Conservation (phyloP, 2,888 invertebrate genomes). For the Acleris cristana region DNA sequence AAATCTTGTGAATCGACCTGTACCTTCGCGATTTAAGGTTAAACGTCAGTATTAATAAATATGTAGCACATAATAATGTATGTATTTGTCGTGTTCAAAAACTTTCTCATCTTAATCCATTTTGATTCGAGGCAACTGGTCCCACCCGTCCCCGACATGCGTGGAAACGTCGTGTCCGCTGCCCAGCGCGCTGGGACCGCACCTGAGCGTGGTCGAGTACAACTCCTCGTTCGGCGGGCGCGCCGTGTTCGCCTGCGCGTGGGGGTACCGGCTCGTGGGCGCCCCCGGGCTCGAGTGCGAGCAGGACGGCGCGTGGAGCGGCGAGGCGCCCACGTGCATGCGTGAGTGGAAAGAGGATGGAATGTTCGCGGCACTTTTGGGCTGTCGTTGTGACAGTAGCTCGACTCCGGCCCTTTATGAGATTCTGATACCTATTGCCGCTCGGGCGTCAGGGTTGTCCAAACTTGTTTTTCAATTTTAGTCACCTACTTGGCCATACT, state of each 20-base stretch:
- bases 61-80: too few species aligned
- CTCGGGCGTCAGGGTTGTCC: too few species aligned
- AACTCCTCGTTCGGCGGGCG: constrained; percentile 92
- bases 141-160: constrained; percentile 88
- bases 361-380: too few species aligned
- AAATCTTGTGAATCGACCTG: too few species aligned
- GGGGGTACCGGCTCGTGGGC: constrained; percentile 91
- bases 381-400: too few species aligned
- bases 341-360: constrained; percentile 79
- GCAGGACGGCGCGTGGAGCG: constrained; percentile 91
- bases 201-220: constrained; percentile 89
- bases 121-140: constrained; percentile 87
- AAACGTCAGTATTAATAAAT: too few species aligned
- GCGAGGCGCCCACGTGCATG: constrained; percentile 88
- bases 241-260: constrained; percentile 90
- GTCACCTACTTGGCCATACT: too few species aligned
- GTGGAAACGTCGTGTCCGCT: constrained; percentile 91
- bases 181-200: constrained; percentile 87
- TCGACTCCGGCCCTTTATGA: too few species aligned
- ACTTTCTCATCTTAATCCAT: neutral
- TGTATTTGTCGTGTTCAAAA: too few species aligned
- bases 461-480: too few species aligned
- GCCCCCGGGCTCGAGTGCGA: constrained; percentile 91
- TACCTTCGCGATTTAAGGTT: too few species aligned
- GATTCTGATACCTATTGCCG: too few species aligned